These are phyloP conservation scores for Tricholaema leucomelas DNA, from an alignment of 2,113 vertebrate genomes.

Conservation along the genomic window DNA sequence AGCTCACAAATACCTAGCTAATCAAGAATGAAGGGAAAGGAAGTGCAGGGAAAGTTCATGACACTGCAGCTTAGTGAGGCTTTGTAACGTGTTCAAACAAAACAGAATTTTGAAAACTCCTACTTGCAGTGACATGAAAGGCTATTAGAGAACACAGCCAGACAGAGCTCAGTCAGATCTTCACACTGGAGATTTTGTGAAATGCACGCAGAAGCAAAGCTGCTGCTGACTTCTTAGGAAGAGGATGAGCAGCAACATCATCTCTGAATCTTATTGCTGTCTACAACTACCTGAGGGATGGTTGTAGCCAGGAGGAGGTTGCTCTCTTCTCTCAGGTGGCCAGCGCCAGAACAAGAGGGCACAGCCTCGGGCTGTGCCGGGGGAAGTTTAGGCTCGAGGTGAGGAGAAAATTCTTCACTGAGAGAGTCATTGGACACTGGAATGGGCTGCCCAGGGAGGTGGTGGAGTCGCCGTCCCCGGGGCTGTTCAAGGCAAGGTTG, in stretches of 20 bases:
- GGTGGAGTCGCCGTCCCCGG: too few relatives aligned
- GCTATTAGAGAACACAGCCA: not conserved
- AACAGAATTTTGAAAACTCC: not conserved
- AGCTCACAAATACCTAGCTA: slow-evolving; percentile 10
- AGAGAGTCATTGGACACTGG: too few relatives aligned
- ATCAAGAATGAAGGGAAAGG: slow-evolving; percentile 24
- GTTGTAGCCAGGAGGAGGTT: too few relatives aligned
- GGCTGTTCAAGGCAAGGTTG: too few relatives aligned
- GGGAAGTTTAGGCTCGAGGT: too few relatives aligned
- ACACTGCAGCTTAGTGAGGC: not conserved
- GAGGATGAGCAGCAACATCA: not conserved
- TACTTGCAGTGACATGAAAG: not conserved
- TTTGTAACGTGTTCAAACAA: slow-evolving; percentile 29
- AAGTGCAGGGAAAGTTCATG: slow-evolving; percentile 21
- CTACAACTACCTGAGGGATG: too few relatives aligned
- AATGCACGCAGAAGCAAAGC: not conserved
- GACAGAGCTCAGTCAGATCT: not conserved
- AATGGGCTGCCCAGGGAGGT: too few relatives aligned
- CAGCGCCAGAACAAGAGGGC: too few relatives aligned
- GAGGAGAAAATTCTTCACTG: too few relatives aligned
- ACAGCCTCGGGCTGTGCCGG: too few relatives aligned
- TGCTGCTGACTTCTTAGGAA: not conserved
- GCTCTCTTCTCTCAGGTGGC: too few relatives aligned
- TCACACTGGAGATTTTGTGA: not conserved
- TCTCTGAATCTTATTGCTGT: too few relatives aligned